Evolutionary conservation across 2,888 invertebrate genomes (phyloP), one percentile per base, ranked within the genome.

Genomic region (Campoplex capitator): DNA sequence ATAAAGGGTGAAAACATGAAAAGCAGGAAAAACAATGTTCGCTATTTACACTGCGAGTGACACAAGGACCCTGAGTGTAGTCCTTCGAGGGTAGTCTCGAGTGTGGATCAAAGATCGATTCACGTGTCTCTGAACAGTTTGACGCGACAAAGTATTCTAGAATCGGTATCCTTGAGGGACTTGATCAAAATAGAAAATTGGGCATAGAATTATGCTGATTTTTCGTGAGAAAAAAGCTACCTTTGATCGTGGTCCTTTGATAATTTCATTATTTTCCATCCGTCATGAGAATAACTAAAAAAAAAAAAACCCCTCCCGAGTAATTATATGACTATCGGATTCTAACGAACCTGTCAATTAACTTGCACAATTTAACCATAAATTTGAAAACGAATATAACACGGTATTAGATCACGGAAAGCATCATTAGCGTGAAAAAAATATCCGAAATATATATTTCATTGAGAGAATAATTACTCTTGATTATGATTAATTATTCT

Each of bases 41-140:
- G 58, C 68, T 51, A 38, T 67, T 78, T 79, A 75, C 45, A 32
- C 38, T 71, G 58, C 77, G 58, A 51, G 38, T 77, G 83, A 77
- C 77, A 65, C 51, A 8, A 8, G 70, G 65, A 81, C 73, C 18
- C 67, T 42, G 71, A 77, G 76, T 38, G 71, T 23, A 23, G 23
- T 48, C 28, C 67, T 18, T 71, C 48, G n/a, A 51, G 71, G 45
- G 42, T 35, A 70, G 80, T 84, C 81, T 82, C 48, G 56, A 56
- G 56, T 83, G 38, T 48, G 28, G 35, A 76, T 75, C 75, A 65
- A 80, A 58, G 71, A 65, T 67, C 35, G 32, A 35, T 65, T 38
- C 65, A n/a, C 51, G n/a, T 73, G 18, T 45, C 23, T 35, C 16
- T 28, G 13, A 8, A 38, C 23, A 68, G 4, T 11, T 28, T 13